Percentiles rank a stretch among this genome's conserved stretches.
These are phyloP conservation scores for Aphelenchoides bicaudatus DNA, from an alignment of 2,888 invertebrate species.

Conservation along the genomic window DNA sequence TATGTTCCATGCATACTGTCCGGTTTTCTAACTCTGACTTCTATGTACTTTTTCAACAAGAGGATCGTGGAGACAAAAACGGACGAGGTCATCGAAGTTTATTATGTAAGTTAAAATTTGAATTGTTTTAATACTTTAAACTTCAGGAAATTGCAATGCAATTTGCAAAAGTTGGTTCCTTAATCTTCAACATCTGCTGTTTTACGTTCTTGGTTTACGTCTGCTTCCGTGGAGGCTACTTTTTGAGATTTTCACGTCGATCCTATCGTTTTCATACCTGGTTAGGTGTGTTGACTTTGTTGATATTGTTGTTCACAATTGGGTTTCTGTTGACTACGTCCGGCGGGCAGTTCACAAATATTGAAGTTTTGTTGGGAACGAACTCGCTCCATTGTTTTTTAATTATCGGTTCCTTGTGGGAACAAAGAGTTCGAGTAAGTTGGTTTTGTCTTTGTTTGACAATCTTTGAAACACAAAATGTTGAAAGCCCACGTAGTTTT, in stretches of 20 bases:
- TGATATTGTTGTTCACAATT: background rate
- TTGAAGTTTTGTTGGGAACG: background rate
- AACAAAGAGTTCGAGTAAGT: background rate
- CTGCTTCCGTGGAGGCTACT: background rate
- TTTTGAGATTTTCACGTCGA: background rate
- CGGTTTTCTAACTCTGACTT: no score
- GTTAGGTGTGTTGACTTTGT: background rate
- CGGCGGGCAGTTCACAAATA: background rate
- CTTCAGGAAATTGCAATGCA: background rate
- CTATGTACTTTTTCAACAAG: no score
- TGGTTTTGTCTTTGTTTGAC: background rate
- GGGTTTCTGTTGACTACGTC: background rate
- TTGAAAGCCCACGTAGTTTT: no score
- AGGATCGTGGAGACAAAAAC: no score
- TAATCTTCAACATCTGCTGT: slow-evolving; percentile 3
- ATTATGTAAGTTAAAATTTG: background rate
- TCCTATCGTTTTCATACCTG: background rate
- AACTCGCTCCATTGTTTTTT: background rate
- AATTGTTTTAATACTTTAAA: background rate
- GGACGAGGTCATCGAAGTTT: background rate
- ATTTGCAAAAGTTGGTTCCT: background rate
- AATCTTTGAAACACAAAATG: no score
- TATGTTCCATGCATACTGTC: no score
- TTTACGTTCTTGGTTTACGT: background rate
- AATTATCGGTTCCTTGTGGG: background rate